phyloP scores from a whole-genome alignment of 92 coral and sea anemone species.

The Palythoa grandiflora region DNA sequence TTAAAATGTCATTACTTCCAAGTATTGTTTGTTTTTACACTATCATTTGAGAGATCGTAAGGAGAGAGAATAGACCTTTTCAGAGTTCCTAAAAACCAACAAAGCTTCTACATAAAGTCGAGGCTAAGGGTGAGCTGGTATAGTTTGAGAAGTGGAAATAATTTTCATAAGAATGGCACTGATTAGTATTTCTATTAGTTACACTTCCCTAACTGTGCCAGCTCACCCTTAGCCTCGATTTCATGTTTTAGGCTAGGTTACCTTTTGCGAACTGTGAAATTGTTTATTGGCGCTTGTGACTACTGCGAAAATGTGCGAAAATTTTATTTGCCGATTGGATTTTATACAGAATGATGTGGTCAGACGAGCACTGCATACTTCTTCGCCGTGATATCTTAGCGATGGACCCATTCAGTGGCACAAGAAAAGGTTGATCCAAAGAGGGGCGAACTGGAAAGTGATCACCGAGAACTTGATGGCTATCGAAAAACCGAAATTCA shows the following conservation, averaged over 20 bases:
- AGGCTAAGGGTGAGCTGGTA: no score
- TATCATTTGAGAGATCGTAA: not conserved
- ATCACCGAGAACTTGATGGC: slow-evolving; percentile 39
- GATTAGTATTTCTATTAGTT: no score
- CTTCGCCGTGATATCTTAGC: slow-evolving; percentile 57
- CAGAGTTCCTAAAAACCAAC: no score
- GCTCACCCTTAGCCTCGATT: no score
- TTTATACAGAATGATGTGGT: slow-evolving; percentile 52
- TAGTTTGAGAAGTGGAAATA: no score
- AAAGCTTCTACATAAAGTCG: no score
- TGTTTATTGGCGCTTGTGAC: slow-evolving; percentile 1
- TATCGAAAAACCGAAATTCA: slow-evolving; percentile 47
- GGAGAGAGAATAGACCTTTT: not conserved
- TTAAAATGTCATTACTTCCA: slow-evolving; percentile 18
- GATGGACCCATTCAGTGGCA: slow-evolving; percentile 62
- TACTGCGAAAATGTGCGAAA: not conserved
- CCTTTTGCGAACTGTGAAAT: no score
- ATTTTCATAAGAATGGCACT: no score
- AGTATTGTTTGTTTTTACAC: slow-evolving; percentile 9
- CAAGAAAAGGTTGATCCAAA: slow-evolving; percentile 55
- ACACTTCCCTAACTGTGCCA: no score
- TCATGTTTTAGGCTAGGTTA: no score
- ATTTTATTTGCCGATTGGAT: not conserved
- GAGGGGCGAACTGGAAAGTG: slow-evolving; percentile 65
- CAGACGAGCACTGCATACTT: slow-evolving; percentile 54